Base-by-base conservation (phyloP, 2,888 invertebrate species). In the Darwinula stevensoni region DNA sequence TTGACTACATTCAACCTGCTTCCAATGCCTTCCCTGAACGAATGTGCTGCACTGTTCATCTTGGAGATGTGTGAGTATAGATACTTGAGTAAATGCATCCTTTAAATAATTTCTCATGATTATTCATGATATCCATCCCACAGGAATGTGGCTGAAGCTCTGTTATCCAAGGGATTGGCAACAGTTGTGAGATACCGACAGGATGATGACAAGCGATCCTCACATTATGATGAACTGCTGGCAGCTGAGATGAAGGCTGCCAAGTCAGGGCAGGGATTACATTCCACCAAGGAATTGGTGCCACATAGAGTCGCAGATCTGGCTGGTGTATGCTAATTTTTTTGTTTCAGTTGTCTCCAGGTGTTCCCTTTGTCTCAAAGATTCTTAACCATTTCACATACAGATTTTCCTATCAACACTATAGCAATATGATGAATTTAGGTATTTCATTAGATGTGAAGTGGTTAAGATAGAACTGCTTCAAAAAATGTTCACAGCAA, bases 1-100 rank as follows among this genome's bases (percentile, higher is more conserved):
- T 94, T 16, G 97, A 99, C 52, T 99, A 97, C 49, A 72, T 86
- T 37, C 94, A 97, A 48, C 88, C 88, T 2, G 74, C 84, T 2
- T 71, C 75, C 38, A 80, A 88, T 33, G 72, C 67, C 44, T 82
- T 74, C 50, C 86, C 91, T 0, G 94, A 97, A 50, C 94, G 91
- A 49, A 66, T 64, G 9, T 94, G 94, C 50, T 86, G 84, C 47
- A 88, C 94, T 1, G 76, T 97, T 3, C 57, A 67, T 4, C 63
- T 74, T 36, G 73, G 74, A 37, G 74, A 70, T 47, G 63, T 67
- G 63, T 68, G 54, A 57, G 64, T 57, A n/a, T n/a, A n/a, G n/a
- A n/a, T n/a, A n/a, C n/a, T n/a, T n/a, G n/a, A n/a, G n/a, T 28
- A 6, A 6, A 13, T 28, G 29, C 29, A 28, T n/a, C 29, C 29